phyloP scores from a whole-genome alignment of 2,113 vertebrate genomes.

The Tyto alba region DNA sequence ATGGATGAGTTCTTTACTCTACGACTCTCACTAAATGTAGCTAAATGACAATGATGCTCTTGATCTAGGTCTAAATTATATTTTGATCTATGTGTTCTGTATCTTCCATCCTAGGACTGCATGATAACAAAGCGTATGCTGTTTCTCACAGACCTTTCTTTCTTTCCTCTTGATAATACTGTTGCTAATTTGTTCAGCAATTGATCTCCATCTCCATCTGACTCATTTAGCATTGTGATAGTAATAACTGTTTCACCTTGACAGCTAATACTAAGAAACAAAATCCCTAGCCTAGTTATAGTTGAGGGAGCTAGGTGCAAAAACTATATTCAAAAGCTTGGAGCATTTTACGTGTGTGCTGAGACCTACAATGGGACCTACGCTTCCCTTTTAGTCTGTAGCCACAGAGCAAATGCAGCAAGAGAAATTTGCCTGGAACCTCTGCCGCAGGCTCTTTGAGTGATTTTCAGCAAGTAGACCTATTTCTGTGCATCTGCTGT shows the following conservation, averaged over 20 bases:
- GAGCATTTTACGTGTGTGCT: not conserved
- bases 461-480: not conserved
- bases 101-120: not conserved
- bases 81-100: not conserved
- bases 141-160: not conserved
- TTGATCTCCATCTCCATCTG: not conserved
- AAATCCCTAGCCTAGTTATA: not conserved
- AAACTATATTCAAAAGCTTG: not conserved
- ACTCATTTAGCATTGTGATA: not conserved
- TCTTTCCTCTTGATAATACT: not conserved
- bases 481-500: not conserved
- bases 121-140: not conserved
- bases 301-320: not conserved
- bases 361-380: not conserved
- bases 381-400: not conserved
- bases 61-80: not conserved
- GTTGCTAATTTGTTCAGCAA: not conserved
- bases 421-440: not conserved
- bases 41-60: not conserved
- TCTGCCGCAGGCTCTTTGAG: not conserved
- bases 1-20: not conserved
- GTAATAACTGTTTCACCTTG: not conserved
- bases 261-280: not conserved
- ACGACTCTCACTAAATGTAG: not conserved
- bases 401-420: not conserved